phyloP scores from a whole-genome alignment of 2,888 invertebrate genomes.

The Phytoseiulus persimilis region DNA sequence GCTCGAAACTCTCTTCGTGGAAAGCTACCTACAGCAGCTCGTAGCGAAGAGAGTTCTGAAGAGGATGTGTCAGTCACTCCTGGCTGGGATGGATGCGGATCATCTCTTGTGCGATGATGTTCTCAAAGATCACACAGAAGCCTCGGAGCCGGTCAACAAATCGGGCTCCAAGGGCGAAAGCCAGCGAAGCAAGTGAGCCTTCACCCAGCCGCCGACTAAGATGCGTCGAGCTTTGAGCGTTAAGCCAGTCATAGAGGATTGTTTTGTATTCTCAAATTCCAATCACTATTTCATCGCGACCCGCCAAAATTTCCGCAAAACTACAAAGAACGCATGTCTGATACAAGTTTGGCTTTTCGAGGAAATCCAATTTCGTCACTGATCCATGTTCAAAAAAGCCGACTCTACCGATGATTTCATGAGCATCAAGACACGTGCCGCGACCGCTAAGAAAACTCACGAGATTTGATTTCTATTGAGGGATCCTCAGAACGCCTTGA shows the following conservation, averaged over 20 bases:
- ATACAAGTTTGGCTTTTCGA: constrained; percentile 14
- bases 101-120: not conserved
- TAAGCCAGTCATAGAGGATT: not conserved
- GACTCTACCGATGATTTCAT: not conserved
- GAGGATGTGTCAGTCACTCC: too few species aligned
- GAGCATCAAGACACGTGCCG: not conserved
- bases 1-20: too few species aligned
- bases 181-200: not conserved
- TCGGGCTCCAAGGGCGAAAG: not conserved
- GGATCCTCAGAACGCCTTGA: not conserved
- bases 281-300: not conserved
- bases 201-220: not conserved
- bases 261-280: not conserved
- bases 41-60: too few species aligned
- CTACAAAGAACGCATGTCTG: not conserved
- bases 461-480: not conserved
- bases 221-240: not conserved
- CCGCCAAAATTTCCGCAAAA: not conserved
- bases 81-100: not conserved
- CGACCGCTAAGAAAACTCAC: not conserved
- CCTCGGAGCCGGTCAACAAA: not conserved
- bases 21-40: too few species aligned
- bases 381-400: not conserved
- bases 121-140: not conserved
- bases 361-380: constrained; percentile 23